These are phyloP conservation scores for Dione vanillae DNA, from an alignment of 2,888 invertebrate species.

Conservation along the genomic window DNA sequence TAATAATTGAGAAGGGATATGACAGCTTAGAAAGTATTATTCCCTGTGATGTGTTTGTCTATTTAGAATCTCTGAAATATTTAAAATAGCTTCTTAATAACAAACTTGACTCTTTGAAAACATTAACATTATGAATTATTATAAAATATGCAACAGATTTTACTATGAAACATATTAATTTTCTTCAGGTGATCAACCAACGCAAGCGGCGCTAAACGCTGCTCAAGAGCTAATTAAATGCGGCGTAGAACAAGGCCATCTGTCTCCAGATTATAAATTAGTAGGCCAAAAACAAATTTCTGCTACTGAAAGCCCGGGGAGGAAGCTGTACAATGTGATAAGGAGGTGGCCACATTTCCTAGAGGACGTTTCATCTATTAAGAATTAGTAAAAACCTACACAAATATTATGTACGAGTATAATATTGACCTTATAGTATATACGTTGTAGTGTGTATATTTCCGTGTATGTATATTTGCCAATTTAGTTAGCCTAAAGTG, in stretches of 20 bases:
- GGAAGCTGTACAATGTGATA: conserved; percentile 71
- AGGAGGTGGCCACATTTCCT: conserved; percentile 77
- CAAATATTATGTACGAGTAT: not conserved
- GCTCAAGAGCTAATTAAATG: conserved; percentile 83
- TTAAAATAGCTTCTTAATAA: too few species aligned
- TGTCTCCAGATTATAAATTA: conserved; percentile 83
- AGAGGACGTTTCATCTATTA: conserved; percentile 57
- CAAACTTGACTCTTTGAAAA: too few species aligned
- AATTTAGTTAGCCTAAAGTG: too few species aligned
- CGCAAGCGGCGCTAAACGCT: conserved; percentile 80
- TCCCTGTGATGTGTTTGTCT: not conserved
- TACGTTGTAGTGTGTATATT: too few species aligned
- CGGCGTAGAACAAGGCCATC: conserved; percentile 84
- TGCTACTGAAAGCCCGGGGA: conserved; percentile 74
- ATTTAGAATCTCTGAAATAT: too few species aligned
- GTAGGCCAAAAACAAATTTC: conserved; percentile 85
- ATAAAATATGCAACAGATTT: too few species aligned
- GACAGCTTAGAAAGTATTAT: not conserved
- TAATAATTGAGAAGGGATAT: not conserved
- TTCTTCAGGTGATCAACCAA: conserved; percentile 83
- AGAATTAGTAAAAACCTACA: conserved; percentile 37
- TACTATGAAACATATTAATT: not conserved
- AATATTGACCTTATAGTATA: not conserved
- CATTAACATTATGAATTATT: too few species aligned
- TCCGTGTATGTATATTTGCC: not conserved